Percentiles rank a stretch among this genome's conserved stretches.
phyloP scores from a whole-genome alignment of 2,888 invertebrate species.

The Tetheella fluctuosa region DNA sequence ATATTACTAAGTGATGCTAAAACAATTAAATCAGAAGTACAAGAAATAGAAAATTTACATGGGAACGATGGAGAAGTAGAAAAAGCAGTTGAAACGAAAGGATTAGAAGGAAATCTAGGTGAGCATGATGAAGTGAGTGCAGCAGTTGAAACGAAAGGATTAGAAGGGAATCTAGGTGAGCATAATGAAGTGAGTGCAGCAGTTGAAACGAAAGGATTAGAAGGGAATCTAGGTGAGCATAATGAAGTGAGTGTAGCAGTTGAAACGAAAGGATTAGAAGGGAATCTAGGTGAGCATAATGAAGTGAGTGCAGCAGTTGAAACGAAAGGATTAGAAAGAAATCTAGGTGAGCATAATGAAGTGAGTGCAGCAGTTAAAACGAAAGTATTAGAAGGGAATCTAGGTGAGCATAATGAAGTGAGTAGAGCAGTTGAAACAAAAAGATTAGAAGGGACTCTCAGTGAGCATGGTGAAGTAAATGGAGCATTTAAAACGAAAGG shows the following conservation, averaged over 20 bases:
- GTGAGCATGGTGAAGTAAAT: too few relatives aligned
- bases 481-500: too few relatives aligned
- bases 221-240: background rate
- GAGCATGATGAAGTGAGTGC: background rate
- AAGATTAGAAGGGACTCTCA: too few relatives aligned
- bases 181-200: background rate
- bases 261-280: background rate
- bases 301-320: too few relatives aligned
- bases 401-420: too few relatives aligned
- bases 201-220: background rate
- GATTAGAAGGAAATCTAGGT: background rate
- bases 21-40: background rate
- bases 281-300: too few relatives aligned
- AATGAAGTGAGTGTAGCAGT: background rate
- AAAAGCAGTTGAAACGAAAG: background rate
- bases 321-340: too few relatives aligned
- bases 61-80: background rate
- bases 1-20: background rate
- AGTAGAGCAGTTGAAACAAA: too few relatives aligned
- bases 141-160: background rate
- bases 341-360: too few relatives aligned
- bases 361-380: too few relatives aligned
- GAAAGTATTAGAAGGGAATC: too few relatives aligned
- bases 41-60: background rate
- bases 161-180: background rate